Evolutionary conservation across 2,888 invertebrate genomes (phyloP).

Genomic region (Leucophenga montana): DNA sequence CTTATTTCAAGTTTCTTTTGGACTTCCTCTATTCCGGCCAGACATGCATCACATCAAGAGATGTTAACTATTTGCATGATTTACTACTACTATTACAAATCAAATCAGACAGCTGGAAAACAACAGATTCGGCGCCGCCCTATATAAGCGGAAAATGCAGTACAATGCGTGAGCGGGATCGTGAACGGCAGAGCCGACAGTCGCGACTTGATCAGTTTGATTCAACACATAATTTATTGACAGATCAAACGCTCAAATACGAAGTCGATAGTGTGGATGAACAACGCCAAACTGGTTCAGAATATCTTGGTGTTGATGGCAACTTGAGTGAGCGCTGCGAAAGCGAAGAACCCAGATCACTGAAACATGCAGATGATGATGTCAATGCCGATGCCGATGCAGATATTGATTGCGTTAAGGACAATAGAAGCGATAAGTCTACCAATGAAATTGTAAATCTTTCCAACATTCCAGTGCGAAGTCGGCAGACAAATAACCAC

Average conservation of each 20-base stretch:
- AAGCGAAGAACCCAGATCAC: slow-evolving; percentile 71
- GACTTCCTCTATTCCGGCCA: slow-evolving; percentile 91
- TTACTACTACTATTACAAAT: slow-evolving; percentile 88
- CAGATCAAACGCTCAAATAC: slow-evolving; percentile 53
- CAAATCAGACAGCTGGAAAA: slow-evolving; percentile 85
- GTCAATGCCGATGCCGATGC: neutral
- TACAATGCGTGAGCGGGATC: slow-evolving; percentile 50
- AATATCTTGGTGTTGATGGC: slow-evolving; percentile 44
- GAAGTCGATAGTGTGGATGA: slow-evolving; percentile 58
- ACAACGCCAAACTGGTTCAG: slow-evolving; percentile 37
- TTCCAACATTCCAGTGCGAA: slow-evolving; percentile 53
- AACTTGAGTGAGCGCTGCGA: slow-evolving; percentile 63
- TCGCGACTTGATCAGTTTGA: slow-evolving; percentile 35
- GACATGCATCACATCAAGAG: slow-evolving; percentile 76
- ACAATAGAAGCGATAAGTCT: slow-evolving; percentile 60
- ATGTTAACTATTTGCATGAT: slow-evolving; percentile 88
- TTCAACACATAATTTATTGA: slow-evolving; percentile 46
- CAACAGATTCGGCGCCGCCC: slow-evolving; percentile 71
- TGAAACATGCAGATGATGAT: slow-evolving; percentile 38
- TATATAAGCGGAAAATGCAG: slow-evolving; percentile 56
- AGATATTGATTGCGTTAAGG: slow-evolving; percentile 44
- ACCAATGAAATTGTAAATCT: slow-evolving; percentile 59
- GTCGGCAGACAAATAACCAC: slow-evolving; percentile 25
- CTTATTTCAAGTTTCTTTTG: slow-evolving; percentile 86
- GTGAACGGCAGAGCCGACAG: slow-evolving; percentile 37